Evolutionary conservation across 2,888 invertebrate genomes (phyloP), one percentile per base, ranked within the genome.

Genomic region (Empis stercorea): DNA sequence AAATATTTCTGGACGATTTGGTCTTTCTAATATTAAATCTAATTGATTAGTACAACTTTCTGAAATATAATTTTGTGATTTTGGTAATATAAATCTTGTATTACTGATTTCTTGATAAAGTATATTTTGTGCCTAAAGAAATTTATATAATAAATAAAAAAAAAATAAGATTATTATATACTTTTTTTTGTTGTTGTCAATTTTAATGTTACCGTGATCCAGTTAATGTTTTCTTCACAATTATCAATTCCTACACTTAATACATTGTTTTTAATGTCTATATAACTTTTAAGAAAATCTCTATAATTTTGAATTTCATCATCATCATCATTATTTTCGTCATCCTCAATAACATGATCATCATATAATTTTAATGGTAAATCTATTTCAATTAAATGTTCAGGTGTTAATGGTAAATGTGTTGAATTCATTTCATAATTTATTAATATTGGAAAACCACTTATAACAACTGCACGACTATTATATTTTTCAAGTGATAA

Each of bases 391-490:
- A 4, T 27, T 27, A 27, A 9, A 7, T 27, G 5, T 27, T 4
- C 2, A 6, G 23, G 23, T 27, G 23, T 2, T 27, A 27, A 27
- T 27, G 23, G 23, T 27, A 27, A 27, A 27, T 27, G 23, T 2
- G 4, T 27, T 27, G 9, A 7, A 27, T 27, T 27, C 2, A 9
- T 4, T 34, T 34, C 34, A n/a, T n/a, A 34, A 13, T 34, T n/a
- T 6, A 9, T 4, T n/a, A 34, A 5, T 2, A 82, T 60, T 16
- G 83, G 83, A 51, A 82, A 65, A 9, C 80, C 81, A 48, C 78
- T 76, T 52, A 82, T 61, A 3, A 83, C 72, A 68, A 77, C 81
- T 10, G 82, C 83, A 57, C 77, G 68, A 56, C 80, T 76, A 55
- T 66, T 60, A 14, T 76, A 70, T 23, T 71, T 70, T 47, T 72